phyloP scores from a whole-genome alignment of 2,888 invertebrate species.

The Cynaeus angustus region DNA sequence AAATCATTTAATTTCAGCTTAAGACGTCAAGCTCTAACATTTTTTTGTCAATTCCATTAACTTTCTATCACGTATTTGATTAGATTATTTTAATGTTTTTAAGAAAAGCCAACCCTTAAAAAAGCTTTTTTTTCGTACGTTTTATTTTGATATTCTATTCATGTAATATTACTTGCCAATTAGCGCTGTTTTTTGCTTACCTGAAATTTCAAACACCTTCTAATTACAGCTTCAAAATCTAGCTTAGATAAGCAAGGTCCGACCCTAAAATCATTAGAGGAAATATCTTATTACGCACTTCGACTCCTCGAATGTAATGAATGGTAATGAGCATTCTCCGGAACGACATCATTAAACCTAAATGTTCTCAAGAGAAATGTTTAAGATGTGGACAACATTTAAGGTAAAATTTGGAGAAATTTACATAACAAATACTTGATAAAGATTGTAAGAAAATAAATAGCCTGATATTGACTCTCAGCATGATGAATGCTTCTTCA shows the following conservation, averaged over 20 bases:
- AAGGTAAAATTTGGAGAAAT: neutral
- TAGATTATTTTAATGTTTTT: too few relatives aligned
- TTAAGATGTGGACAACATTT: slow-evolving; percentile 13
- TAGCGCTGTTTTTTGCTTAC: neutral
- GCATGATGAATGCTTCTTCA: too few relatives aligned
- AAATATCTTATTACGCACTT: slow-evolving; percentile 33
- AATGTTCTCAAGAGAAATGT: slow-evolving; percentile 24
- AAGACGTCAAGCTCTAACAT: too few relatives aligned
- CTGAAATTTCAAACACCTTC: neutral
- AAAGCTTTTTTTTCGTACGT: too few relatives aligned
- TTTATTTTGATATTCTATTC: too few relatives aligned
- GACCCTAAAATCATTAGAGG: slow-evolving; percentile 20
- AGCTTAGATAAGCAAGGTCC: slow-evolving; percentile 12
- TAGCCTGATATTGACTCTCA: too few relatives aligned
- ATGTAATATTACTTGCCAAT: neutral
- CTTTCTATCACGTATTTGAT: too few relatives aligned
- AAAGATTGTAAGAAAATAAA: neutral
- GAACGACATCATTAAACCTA: slow-evolving; percentile 35
- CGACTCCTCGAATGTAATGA: slow-evolving; percentile 29
- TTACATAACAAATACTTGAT: neutral
- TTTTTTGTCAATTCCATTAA: too few relatives aligned
- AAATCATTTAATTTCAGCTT: too few relatives aligned
- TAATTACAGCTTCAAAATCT: neutral
- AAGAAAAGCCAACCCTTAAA: too few relatives aligned
- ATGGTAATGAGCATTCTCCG: slow-evolving; percentile 31